These are phyloP conservation scores for Philereme vetulata DNA, from an alignment of 2,888 invertebrate species.

Conservation along the genomic window DNA sequence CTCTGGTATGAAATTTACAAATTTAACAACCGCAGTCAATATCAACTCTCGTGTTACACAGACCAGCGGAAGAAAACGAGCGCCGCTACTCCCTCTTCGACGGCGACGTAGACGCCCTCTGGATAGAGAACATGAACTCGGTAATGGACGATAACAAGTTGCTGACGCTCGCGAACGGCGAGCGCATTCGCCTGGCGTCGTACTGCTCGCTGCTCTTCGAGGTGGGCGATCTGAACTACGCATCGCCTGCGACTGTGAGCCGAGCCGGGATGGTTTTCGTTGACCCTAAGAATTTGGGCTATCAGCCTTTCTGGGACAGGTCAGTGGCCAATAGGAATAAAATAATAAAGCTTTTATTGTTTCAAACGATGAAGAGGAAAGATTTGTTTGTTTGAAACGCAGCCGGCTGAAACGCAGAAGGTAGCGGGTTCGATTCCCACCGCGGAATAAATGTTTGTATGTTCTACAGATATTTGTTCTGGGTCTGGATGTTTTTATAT, in stretches of 20 bases:
- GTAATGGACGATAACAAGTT: conserved; percentile 98
- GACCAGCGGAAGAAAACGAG: conserved; percentile 88
- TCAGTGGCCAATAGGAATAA: conserved; percentile 34
- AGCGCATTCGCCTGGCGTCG: conserved; percentile 91
- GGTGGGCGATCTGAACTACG: conserved; percentile 94
- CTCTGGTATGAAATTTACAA: too few species aligned
- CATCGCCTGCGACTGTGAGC: conserved; percentile 96
- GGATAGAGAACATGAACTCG: conserved; percentile 99
- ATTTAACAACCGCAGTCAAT: too few species aligned
- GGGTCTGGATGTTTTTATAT: too few species aligned
- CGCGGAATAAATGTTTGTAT: too few species aligned
- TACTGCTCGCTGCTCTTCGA: conserved; percentile 94
- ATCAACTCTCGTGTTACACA: conserved; percentile 51
- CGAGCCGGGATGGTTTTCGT: conserved; percentile 97
- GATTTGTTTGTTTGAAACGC: too few species aligned
- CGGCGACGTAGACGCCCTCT: conserved; percentile 96
- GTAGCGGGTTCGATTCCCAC: too few species aligned
- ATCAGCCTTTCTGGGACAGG: conserved; percentile 92
- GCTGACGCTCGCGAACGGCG: conserved; percentile 95
- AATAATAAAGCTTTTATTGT: too few species aligned
- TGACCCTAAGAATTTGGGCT: conserved; percentile 95
- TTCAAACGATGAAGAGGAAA: too few species aligned
- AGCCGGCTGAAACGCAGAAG: too few species aligned
- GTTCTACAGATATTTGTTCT: too few species aligned
- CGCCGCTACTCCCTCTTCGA: conserved; percentile 94